Percentiles rank a stretch among this genome's conserved stretches.
These are phyloP conservation scores for Ditylenchus weischeri DNA, from an alignment of 2,888 invertebrate genomes.

Conservation along the genomic window DNA sequence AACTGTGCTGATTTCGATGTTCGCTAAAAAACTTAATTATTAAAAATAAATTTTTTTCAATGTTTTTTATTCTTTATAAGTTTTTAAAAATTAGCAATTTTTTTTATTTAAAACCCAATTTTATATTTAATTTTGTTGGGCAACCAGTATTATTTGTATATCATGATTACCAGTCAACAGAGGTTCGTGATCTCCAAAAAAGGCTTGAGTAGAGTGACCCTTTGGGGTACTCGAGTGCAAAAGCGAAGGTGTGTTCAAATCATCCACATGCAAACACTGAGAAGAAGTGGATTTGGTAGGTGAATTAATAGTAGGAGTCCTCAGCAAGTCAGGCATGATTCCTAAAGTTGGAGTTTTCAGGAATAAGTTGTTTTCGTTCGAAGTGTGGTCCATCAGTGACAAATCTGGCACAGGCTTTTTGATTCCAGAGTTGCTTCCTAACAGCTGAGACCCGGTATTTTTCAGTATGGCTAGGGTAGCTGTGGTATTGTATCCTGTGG, in stretches of 20 bases:
- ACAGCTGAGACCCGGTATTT: not conserved
- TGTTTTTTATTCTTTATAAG: not conserved
- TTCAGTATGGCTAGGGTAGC: not conserved
- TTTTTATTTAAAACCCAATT: too few species aligned
- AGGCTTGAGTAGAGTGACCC: conserved; percentile 33
- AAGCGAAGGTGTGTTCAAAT: conserved; percentile 40
- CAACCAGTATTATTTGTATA: too few species aligned
- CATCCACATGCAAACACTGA: conserved; percentile 36
- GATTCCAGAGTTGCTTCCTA: not conserved
- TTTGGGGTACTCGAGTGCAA: conserved; percentile 41
- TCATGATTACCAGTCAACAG: conserved; percentile 37
- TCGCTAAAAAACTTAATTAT: conserved; percentile 19
- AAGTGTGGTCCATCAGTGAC: not conserved
- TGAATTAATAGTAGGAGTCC: conserved; percentile 40
- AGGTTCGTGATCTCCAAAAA: conserved; percentile 45
- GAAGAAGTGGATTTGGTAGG: conserved; percentile 34
- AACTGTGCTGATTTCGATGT: conserved; percentile 36
- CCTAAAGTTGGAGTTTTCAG: conserved; percentile 39
- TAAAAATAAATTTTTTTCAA: conserved; percentile 15
- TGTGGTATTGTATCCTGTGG: not conserved
- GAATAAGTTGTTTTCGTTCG: not conserved
- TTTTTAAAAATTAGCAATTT: too few species aligned
- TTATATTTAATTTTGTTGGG: too few species aligned
- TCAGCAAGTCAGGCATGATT: conserved; percentile 35
- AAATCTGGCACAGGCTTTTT: conserved; percentile 4